Percentiles rank a stretch among this genome's conserved stretches.
Evolutionary conservation across 2,888 invertebrate species (phyloP).

Genomic region (Halocaridina rubra): DNA sequence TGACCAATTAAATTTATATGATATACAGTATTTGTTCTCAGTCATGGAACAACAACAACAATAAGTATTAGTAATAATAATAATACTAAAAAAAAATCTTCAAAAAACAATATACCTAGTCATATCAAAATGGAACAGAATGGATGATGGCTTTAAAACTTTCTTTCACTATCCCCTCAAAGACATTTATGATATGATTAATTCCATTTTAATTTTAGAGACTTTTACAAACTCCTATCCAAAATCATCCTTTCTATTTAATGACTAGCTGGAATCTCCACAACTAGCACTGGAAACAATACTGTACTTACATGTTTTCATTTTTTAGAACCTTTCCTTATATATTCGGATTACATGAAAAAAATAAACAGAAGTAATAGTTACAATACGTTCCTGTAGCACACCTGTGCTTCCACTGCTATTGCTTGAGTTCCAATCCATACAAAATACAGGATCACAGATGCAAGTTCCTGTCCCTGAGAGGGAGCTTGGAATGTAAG

Average conservation of each 20-base stretch:
- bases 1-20: constrained; percentile 2
- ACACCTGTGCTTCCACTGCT: constrained; percentile 48
- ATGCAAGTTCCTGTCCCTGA: constrained; percentile 46
- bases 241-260: constrained; percentile 44
- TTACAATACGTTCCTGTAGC: no score
- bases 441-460: constrained; percentile 55
- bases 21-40: constrained; percentile 36
- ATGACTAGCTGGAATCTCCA: constrained; percentile 51
- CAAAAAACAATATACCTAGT: constrained; percentile 47
- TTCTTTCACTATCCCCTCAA: no score
- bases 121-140: constrained; percentile 46
- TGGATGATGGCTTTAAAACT: constrained; percentile 26
- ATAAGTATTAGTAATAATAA: constrained; percentile 34
- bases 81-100: constrained; percentile 33
- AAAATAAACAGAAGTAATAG: no score
- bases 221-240: neutral
- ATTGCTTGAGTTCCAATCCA: constrained; percentile 34
- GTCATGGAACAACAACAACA: constrained; percentile 42
- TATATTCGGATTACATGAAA: no score
- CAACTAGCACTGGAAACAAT: constrained; percentile 55
- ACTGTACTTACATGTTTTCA: no score
- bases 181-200: no score
- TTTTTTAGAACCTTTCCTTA: no score
- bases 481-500: constrained; percentile 57
- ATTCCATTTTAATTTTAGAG: neutral